Evolutionary conservation across 1,140 invertebrate genomes (phyloP).

Genomic region (Dendrolimus kikuchii): DNA sequence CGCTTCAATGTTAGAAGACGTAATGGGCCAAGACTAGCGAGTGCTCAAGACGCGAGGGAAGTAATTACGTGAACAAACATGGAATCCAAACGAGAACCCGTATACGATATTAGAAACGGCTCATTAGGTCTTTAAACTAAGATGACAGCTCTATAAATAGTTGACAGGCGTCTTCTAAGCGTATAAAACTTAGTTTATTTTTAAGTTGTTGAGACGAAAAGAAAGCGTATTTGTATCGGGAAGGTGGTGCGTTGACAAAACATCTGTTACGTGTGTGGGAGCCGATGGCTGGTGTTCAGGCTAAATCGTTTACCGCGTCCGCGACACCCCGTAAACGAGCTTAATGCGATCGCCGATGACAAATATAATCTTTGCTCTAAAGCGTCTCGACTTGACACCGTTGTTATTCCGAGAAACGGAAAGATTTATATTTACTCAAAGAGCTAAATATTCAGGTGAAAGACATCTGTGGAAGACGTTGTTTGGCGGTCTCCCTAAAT

Average conservation of each 20-base stretch:
- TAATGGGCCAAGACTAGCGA: not conserved
- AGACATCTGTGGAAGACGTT: slow-evolving; percentile 53
- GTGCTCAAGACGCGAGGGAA: slow-evolving; percentile 3
- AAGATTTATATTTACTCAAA: slow-evolving; percentile 64
- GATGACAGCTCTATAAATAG: slow-evolving; percentile 57
- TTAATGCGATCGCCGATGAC: slow-evolving; percentile 52
- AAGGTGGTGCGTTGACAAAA: slow-evolving; percentile 37
- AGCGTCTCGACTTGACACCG: slow-evolving; percentile 56
- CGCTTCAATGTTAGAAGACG: too few species aligned
- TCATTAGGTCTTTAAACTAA: slow-evolving; percentile 58
- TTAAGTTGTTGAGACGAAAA: slow-evolving; percentile 32
- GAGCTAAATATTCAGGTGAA: slow-evolving; percentile 66
- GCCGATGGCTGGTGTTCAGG: slow-evolving; percentile 22
- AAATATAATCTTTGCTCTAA: slow-evolving; percentile 66
- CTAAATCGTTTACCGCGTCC: slow-evolving; percentile 38
- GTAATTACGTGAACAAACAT: slow-evolving; percentile 58
- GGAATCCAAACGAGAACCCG: slow-evolving; percentile 39
- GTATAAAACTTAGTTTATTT: slow-evolving; percentile 43
- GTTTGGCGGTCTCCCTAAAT: slow-evolving; percentile 51
- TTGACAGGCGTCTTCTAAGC: slow-evolving; percentile 18
- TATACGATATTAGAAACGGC: slow-evolving; percentile 51
- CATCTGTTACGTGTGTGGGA: slow-evolving; percentile 42
- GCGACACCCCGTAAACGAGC: slow-evolving; percentile 40
- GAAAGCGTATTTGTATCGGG: slow-evolving; percentile 26
- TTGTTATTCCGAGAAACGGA: slow-evolving; percentile 60